Conservation (phyloP, 2,797 vertebrate species). For the Sebastes taczanowskii region DNA sequence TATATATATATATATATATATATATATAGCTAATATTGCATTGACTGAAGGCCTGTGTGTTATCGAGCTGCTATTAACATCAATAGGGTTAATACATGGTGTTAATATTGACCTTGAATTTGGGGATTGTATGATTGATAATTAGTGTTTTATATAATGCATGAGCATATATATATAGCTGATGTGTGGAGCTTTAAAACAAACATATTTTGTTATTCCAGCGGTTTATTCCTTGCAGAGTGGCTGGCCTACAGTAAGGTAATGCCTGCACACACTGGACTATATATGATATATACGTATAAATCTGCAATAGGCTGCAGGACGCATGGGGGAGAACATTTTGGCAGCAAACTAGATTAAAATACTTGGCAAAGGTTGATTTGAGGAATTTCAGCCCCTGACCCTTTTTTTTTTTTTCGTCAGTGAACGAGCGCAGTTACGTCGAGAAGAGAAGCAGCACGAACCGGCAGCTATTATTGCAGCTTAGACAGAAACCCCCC, state of each 20-base stretch:
- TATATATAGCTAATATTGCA: too few relatives aligned
- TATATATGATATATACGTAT: constrained; percentile 7
- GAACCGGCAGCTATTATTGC: constrained; percentile 58
- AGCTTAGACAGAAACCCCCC: constrained; percentile 52
- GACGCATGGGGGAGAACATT: constrained; percentile 36
- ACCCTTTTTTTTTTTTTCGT: constrained; percentile 72
- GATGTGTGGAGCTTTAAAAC: neutral
- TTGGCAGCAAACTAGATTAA: constrained; percentile 49
- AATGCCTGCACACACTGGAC: constrained; percentile 14
- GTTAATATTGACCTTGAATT: constrained; percentile 56
- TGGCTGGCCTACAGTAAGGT: constrained; percentile 27
- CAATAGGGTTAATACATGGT: neutral
- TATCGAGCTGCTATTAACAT: too few relatives aligned
- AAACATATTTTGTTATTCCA: constrained; percentile 1
- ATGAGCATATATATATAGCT: too few relatives aligned
- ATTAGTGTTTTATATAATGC: neutral
- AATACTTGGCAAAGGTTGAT: constrained; percentile 61
- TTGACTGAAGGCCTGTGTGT: too few relatives aligned
- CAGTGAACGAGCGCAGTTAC: constrained; percentile 78
- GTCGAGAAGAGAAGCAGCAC: constrained; percentile 74
- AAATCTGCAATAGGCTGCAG: neutral
- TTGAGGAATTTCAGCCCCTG: constrained; percentile 72
- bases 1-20: too few relatives aligned
- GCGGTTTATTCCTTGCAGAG: constrained; percentile 13
- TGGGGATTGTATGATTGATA: neutral